phyloP scores from a whole-genome alignment of 1,140 invertebrate species.

The Rhysida immarginata region DNA sequence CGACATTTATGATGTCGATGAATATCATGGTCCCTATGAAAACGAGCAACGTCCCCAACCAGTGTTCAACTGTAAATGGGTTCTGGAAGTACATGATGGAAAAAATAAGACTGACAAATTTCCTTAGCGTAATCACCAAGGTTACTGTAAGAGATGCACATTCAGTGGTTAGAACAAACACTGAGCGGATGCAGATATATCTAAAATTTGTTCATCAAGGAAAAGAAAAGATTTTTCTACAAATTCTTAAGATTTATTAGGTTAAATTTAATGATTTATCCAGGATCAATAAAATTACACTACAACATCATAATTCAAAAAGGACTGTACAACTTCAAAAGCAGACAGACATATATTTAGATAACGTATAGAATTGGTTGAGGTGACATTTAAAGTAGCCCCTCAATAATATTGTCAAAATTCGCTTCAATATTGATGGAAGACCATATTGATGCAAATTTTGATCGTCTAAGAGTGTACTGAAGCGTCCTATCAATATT shows the following conservation, averaged over 20 bases:
- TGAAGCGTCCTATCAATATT: too few species aligned
- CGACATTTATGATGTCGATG: slow-evolving; percentile 43
- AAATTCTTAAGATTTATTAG: background rate
- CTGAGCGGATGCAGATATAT: slow-evolving; percentile 81
- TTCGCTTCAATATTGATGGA: too few species aligned
- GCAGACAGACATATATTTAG: too few species aligned
- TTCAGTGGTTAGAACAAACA: slow-evolving; percentile 84
- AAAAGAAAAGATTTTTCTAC: slow-evolving; percentile 2
- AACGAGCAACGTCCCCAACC: slow-evolving; percentile 79
- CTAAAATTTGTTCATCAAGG: slow-evolving; percentile 30
- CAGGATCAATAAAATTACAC: too few species aligned
- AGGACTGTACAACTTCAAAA: too few species aligned
- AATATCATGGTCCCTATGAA: slow-evolving; percentile 89
- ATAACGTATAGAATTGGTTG: too few species aligned
- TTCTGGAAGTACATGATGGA: slow-evolving; percentile 94
- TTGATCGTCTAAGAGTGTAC: too few species aligned
- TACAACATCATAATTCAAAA: too few species aligned
- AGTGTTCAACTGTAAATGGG: slow-evolving; percentile 80
- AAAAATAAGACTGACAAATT: slow-evolving; percentile 86
- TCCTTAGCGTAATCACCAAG: slow-evolving; percentile 83
- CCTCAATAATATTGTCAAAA: too few species aligned
- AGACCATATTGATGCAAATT: too few species aligned
- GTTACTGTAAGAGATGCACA: slow-evolving; percentile 90
- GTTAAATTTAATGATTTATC: slow-evolving; percentile 1
- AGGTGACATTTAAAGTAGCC: too few species aligned